phyloP scores from a whole-genome alignment of 2,888 invertebrate species.

The Spisula solida region DNA sequence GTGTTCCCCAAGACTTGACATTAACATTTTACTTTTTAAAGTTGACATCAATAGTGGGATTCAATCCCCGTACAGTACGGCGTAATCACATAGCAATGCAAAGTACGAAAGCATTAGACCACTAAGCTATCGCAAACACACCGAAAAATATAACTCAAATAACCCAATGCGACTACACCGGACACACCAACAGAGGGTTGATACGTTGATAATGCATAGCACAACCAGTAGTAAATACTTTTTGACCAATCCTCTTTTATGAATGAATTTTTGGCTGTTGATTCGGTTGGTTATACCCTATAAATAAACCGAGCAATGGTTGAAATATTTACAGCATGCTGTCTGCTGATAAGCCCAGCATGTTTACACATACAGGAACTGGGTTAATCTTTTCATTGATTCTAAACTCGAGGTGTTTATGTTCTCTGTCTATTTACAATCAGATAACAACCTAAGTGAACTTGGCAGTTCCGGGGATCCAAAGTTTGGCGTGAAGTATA shows the following conservation, averaged over 20 bases:
- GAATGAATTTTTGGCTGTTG: slow-evolving; percentile 47
- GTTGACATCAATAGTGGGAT: no score
- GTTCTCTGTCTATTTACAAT: background rate
- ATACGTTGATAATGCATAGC: no score
- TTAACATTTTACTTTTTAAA: no score
- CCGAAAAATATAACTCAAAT: no score
- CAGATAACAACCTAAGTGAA: background rate
- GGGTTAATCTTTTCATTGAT: slow-evolving; percentile 38
- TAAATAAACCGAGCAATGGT: background rate
- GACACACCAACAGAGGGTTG: no score
- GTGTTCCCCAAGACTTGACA: no score
- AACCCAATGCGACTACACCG: no score
- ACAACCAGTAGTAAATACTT: slow-evolving; percentile 18
- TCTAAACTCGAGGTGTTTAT: background rate
- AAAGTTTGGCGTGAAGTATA: background rate
- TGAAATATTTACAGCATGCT: slow-evolving; percentile 40
- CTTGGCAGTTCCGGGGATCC: background rate
- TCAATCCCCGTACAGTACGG: no score
- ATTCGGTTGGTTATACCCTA: background rate
- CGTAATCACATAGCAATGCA: no score
- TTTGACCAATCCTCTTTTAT: slow-evolving; percentile 54
- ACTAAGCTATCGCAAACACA: no score
- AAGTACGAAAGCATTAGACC: no score
- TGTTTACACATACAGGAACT: slow-evolving; percentile 36
- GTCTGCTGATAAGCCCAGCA: slow-evolving; percentile 33